Percentiles rank a stretch among this genome's conserved stretches.
Evolutionary conservation across 2,888 invertebrate species (phyloP).

Genomic region (Rotaria magnacalcarata): DNA sequence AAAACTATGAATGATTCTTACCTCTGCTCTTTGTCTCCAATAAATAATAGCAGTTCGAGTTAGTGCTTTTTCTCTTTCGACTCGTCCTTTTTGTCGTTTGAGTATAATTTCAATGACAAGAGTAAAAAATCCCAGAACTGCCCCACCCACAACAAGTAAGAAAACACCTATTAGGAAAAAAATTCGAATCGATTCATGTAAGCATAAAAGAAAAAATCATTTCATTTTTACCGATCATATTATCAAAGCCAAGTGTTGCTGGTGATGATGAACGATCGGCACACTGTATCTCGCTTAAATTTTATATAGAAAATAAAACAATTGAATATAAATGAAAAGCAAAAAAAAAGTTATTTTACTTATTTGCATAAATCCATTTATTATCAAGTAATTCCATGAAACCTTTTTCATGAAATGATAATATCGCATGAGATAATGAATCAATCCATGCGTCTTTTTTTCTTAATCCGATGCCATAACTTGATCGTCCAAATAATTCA

Average conservation of each 20-base stretch:
- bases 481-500: slow-evolving; percentile 89
- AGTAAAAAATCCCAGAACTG: slow-evolving; percentile 83
- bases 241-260: slow-evolving; percentile 89
- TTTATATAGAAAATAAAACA: background rate
- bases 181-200: too few relatives aligned
- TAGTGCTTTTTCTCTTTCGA: slow-evolving; percentile 87
- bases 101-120: slow-evolving; percentile 96
- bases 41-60: slow-evolving; percentile 91
- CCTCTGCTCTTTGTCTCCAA: slow-evolving; percentile 91
- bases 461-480: slow-evolving; percentile 85
- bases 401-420: slow-evolving; percentile 90
- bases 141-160: slow-evolving; percentile 89
- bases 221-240: slow-evolving; percentile 76
- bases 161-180: slow-evolving; percentile 69
- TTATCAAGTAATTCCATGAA: slow-evolving; percentile 94
- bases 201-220: background rate
- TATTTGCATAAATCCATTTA: slow-evolving; percentile 72
- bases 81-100: slow-evolving; percentile 89
- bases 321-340: background rate
- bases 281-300: slow-evolving; percentile 56
- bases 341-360: background rate
- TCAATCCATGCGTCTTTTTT: slow-evolving; percentile 95
- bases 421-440: slow-evolving; percentile 82
- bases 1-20: slow-evolving; percentile 54
- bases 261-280: slow-evolving; percentile 74